phyloP scores from a whole-genome alignment of 92 coral and sea anemone genomes.

The Zoanthus gigantus region DNA sequence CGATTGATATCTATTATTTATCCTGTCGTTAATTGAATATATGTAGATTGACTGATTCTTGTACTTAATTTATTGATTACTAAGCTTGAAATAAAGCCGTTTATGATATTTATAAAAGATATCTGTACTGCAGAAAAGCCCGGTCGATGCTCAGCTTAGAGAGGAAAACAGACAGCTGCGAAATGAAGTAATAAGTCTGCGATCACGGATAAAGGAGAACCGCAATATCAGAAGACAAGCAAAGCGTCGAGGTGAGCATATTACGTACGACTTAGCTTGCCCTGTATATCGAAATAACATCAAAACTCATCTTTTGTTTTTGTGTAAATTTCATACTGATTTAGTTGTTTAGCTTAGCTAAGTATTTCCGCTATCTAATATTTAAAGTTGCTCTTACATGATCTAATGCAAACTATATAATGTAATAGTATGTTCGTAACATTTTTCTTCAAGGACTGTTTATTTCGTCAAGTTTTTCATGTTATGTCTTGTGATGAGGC shows the following conservation, averaged over 20 bases:
- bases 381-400: background rate
- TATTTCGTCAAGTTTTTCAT: background rate
- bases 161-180: constrained; percentile 12
- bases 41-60: background rate
- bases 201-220: background rate
- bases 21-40: background rate
- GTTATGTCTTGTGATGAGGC: background rate
- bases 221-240: constrained; percentile 4
- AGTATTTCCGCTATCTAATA: background rate
- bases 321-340: background rate
- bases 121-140: background rate
- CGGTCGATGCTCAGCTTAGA: background rate
- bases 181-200: constrained; percentile 1
- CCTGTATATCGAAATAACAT: background rate
- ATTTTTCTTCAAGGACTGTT: background rate
- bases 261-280: background rate
- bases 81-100: background rate
- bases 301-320: background rate
- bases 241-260: background rate
- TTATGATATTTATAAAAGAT: background rate
- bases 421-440: background rate
- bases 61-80: background rate
- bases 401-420: background rate
- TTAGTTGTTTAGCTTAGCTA: background rate
- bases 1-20: background rate